phyloP scores from a whole-genome alignment of 2,888 invertebrate genomes.

The Caenorhabditis sp. region DNA sequence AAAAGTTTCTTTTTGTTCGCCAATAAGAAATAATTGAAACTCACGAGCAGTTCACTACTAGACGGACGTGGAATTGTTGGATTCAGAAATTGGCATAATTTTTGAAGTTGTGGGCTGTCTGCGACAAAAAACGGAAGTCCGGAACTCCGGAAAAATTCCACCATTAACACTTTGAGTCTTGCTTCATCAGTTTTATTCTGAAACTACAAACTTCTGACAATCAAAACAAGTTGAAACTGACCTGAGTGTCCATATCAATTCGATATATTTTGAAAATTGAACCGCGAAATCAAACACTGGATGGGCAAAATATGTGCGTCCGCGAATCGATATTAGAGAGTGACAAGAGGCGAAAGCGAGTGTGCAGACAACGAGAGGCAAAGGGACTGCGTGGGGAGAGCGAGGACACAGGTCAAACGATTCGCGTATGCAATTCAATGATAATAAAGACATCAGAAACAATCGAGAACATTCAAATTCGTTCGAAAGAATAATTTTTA shows the following conservation, averaged over 20 bases:
- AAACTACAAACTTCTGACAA: no score
- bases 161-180: background rate
- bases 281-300: no score
- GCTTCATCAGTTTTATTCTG: background rate
- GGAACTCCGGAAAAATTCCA: slow-evolving; percentile 6
- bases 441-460: background rate
- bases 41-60: background rate
- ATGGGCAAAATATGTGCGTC: no score
- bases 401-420: background rate
- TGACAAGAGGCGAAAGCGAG: no score
- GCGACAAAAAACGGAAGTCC: background rate
- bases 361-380: no score
- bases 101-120: background rate
- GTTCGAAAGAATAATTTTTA: no score
- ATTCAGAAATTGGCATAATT: background rate
- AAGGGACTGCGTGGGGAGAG: no score
- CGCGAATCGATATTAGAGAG: no score
- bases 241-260: no score
- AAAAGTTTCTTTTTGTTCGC: background rate
- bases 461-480: background rate
- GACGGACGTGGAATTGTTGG: background rate
- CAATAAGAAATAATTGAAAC: background rate
- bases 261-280: no score
- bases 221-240: no score
- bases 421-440: no score